Evolutionary conservation across 1,140 invertebrate genomes (phyloP).

Genomic region (Procambarus clarkii): DNA sequence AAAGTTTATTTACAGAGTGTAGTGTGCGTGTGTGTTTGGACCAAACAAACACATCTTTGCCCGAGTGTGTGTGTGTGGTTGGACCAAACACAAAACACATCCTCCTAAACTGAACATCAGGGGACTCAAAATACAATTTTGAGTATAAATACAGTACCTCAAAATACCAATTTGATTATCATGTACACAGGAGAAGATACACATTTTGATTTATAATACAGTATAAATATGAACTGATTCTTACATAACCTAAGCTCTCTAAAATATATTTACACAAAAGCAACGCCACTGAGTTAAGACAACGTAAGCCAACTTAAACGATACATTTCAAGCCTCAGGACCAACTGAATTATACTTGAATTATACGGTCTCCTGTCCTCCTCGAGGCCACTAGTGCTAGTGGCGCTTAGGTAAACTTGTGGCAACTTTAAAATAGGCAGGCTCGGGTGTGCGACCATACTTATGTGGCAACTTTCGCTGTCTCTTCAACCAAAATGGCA

Average conservation of each 20-base stretch:
- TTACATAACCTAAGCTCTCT: background rate
- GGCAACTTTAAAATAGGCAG: too few species aligned
- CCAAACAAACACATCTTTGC: too few species aligned
- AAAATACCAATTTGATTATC: slow-evolving; percentile 4
- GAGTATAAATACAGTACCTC: too few species aligned
- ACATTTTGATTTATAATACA: slow-evolving; percentile 7
- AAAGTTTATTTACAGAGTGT: background rate
- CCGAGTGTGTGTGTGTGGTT: too few species aligned
- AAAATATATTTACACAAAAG: background rate
- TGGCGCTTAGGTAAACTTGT: too few species aligned
- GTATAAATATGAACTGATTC: background rate
- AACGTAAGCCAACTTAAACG: background rate
- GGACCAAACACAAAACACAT: background rate
- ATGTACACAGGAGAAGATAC: background rate
- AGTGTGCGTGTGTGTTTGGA: background rate
- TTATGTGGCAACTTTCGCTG: too few species aligned
- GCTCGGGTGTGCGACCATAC: too few species aligned
- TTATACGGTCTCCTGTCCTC: too few species aligned
- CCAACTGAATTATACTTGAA: background rate
- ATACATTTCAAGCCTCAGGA: background rate
- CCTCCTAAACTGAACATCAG: background rate
- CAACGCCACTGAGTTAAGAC: background rate
- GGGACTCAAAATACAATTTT: background rate
- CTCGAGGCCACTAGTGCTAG: too few species aligned
- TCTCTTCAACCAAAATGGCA: too few species aligned